A percentile compares a stretch with the other conserved stretches of the same genome.
These are phyloP conservation scores for Calameuta pallipes DNA, from an alignment of 2,888 invertebrate species.

Conservation along the genomic window DNA sequence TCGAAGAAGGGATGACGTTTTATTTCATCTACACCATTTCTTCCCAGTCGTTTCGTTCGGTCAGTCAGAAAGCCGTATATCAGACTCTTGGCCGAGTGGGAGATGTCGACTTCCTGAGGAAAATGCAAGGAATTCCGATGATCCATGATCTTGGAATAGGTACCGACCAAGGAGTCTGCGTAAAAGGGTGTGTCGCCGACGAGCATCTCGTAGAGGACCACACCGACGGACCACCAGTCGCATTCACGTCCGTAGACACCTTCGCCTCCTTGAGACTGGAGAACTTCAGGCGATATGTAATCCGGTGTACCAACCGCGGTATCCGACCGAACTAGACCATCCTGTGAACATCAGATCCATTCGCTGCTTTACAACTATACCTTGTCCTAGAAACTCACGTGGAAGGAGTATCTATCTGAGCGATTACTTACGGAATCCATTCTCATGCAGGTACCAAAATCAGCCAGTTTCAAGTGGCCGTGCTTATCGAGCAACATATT, in stretches of 20 bases:
- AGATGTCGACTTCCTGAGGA: constrained; percentile 94
- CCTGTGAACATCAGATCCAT: constrained; percentile 65
- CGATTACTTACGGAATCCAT: constrained; percentile 81
- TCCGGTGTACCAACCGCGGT: constrained; percentile 99
- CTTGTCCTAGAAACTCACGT: too few relatives aligned
- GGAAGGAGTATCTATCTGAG: too few relatives aligned
- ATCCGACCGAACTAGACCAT: constrained; percentile 94
- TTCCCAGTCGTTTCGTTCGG: constrained; percentile 87
- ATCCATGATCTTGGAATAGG: constrained; percentile 99
- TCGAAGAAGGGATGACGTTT: constrained; percentile 94
- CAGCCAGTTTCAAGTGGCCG: constrained; percentile 98
- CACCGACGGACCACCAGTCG: constrained; percentile 99
- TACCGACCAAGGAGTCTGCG: constrained; percentile 97
- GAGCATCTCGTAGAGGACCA: constrained; percentile 98
- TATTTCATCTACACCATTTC: constrained; percentile 94
- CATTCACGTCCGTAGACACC: constrained; percentile 97
- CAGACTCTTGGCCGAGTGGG: constrained; percentile 85
- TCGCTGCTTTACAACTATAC: constrained; percentile 1
- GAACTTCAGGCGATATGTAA: constrained; percentile 98
- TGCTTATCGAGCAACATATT: constrained; percentile 96
- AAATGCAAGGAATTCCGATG: constrained; percentile 95
- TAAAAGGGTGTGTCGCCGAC: constrained; percentile 99
- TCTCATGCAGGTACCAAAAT: constrained; percentile 99
- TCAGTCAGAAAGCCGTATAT: constrained; percentile 96
- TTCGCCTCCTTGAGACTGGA: constrained; percentile 95